Base-by-base conservation (phyloP, 2,797 vertebrate species). In the Aldrovandia affinis region DNA sequence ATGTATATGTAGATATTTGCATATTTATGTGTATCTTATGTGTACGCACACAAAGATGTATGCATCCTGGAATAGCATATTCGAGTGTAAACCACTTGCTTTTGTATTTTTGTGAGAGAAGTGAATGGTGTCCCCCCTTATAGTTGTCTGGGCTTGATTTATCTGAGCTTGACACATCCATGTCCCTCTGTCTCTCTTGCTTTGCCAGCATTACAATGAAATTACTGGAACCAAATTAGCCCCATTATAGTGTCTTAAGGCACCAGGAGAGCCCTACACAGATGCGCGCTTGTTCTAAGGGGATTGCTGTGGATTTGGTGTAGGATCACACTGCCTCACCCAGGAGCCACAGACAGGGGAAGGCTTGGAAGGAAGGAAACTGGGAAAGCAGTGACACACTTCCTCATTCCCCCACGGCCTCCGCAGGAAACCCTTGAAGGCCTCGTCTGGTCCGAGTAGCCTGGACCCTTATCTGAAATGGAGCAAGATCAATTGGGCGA, bases 281-380 rank as follows among this genome's bases (percentile, higher is more conserved):
- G 63, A 65, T 42, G 70, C 36, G 70, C 36, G 15, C 42, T 36
- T 75, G 33, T 44, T 75, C 36, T 33, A 14, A 42, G 36, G 70
- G 33, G 70, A 36, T 30, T 36, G 18, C 36, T 15, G 18, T 22
- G 70, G 28, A 20, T 39, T 33, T 28, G n/a, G 63, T 30, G 28
- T 63, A 10, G 25, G n/a, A 20, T n/a, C 59, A n/a, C 59, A 10
- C 18, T 14, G 68, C 73, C 8, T 42, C 25, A 47, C 44, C 63
- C 2, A 4, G 6, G 25, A 78, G 9, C 75, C 25, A 20, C 9
- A 47, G 44, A 50, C 25, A n/a, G 36, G 68, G 82, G n/a, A 83
- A 25, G 39, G 15, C n/a, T 59, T 52, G 5, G n/a, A 54, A 83
- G 83, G 83, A 79, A 84, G 83, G 83, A 84, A 84, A 57, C 68